Conservation (phyloP, 2,113 vertebrate genomes). For the Charina bottae region DNA sequence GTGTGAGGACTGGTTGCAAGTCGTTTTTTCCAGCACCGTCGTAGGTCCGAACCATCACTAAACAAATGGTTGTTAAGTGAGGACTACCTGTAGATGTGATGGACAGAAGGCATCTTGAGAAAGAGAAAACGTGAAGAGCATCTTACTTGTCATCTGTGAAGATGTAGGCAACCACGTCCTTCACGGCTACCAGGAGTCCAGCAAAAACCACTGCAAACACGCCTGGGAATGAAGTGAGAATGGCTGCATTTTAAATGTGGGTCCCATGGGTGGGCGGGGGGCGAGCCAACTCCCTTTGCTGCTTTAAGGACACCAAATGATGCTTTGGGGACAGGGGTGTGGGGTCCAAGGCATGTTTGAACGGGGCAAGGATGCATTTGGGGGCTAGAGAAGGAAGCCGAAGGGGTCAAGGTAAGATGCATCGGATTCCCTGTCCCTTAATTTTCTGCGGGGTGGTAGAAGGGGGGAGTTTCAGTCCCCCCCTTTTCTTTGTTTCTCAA, state of each 20-base stretch:
- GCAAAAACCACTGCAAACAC: conserved; percentile 74
- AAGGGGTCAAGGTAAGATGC: background rate
- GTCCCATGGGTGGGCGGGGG: too few relatives aligned
- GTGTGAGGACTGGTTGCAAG: too few relatives aligned
- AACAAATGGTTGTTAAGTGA: too few relatives aligned
- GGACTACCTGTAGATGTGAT: too few relatives aligned
- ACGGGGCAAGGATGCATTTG: background rate
- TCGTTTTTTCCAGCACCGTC: too few relatives aligned
- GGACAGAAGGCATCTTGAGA: too few relatives aligned
- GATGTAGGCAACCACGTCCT: conserved; percentile 80
- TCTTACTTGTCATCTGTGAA: conserved; percentile 86
- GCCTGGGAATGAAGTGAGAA: conserved; percentile 62
- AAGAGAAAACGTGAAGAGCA: conserved; percentile 2
- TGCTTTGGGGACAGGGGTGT: background rate
- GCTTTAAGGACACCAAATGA: background rate
- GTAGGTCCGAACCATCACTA: too few relatives aligned
- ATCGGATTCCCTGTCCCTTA: too few relatives aligned
- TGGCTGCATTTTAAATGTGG: background rate
- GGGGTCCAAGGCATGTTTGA: background rate
- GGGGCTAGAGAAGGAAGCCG: too few relatives aligned
- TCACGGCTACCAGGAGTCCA: conserved; percentile 72
- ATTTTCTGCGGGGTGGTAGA: too few relatives aligned
- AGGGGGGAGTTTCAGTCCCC: too few relatives aligned
- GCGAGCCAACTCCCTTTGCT: background rate
- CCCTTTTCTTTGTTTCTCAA: too few relatives aligned